Base-by-base conservation (phyloP, 2,113 vertebrate genomes). In the Chionis minor region DNA sequence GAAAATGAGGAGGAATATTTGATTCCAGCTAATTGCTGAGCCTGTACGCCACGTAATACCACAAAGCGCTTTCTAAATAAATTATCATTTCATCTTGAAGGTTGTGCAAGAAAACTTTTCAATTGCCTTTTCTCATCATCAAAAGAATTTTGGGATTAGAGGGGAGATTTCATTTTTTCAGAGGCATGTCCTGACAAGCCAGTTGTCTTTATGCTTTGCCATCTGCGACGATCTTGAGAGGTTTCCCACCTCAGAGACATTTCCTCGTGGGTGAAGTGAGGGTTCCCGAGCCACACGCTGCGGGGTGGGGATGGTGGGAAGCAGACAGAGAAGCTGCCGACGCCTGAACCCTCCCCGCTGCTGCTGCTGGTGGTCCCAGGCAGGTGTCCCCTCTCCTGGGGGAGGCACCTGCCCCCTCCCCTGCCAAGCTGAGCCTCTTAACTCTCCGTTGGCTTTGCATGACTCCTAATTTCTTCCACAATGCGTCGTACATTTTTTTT, bases 1-100 rank as follows among this genome's bases (percentile, higher is more conserved):
- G 86, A 86, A 89, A 85, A 91, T 35, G 23, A 94, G 88, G 44
- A 79, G 86, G 89, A 95, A 56, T 87, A 85, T 87, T 85, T 94
- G 56, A 61, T 96, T 95, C 52, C 73, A 81, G 86, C 44, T 92
- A 52, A 91, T 79, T 94, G 91, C 93, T 72, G 49, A 93, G 81
- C 49, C 74, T 65, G 21, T 35, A 12, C 26, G 77, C 62, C 1
- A 0, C 44, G 27, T 73, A 62, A 78, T 40, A 77, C 38, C 74
- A 75, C 61, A 82, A 79, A 96, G 89, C 5, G 65, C 40, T 33
- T 89, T 91, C 78, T 79, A 80, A 91, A 80, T 52, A 94, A 94
- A 63, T 63, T 38, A 90, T 33, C 56, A 54, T 49, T 87, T 82
- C 81, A 88, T 94, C 92, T 65, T 26, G 47, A 87, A 91, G 70